These are phyloP conservation scores for Python bivittatus DNA, from an alignment of 2,113 vertebrate species.

Conservation along the genomic window DNA sequence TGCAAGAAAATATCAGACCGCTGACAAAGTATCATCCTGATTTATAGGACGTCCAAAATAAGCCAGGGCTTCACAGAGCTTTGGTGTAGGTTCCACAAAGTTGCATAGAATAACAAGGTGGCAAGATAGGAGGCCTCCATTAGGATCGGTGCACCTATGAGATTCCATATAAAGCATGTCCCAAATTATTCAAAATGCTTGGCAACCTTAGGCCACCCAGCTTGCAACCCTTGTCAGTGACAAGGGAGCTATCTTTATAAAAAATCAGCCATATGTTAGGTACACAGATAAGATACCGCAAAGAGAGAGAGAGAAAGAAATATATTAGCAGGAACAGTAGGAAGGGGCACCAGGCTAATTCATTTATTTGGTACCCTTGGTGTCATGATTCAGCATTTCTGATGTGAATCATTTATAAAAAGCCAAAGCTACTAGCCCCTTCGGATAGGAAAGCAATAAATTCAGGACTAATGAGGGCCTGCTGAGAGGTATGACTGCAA, in stretches of 20 bases:
- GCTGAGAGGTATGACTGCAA: conserved; percentile 47
- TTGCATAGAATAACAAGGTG: neutral
- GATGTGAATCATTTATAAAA: conserved; percentile 43
- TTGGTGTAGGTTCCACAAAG: neutral
- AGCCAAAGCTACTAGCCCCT: conserved; percentile 33
- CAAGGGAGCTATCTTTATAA: neutral
- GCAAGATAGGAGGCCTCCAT: neutral
- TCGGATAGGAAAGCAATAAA: conserved; percentile 42
- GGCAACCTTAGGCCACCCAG: neutral
- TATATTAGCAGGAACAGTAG: conserved; percentile 10
- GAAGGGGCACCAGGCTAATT: conserved; percentile 11
- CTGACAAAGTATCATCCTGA: neutral
- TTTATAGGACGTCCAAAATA: conserved; percentile 6
- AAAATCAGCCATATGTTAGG: neutral
- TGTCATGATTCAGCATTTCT: conserved; percentile 42
- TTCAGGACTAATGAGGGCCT: conserved; percentile 51
- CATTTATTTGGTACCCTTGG: conserved; percentile 23
- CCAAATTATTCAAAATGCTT: neutral
- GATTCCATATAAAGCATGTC: neutral
- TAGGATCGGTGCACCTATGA: neutral
- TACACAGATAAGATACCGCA: neutral
- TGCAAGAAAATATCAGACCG: neutral
- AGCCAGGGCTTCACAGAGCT: neutral
- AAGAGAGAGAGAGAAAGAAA: neutral
- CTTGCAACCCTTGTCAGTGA: neutral